A percentile compares a stretch with the other conserved stretches of the same genome.
Conservation (phyloP, 2,797 vertebrate genomes). For the Phoeniculus purpureus region DNA sequence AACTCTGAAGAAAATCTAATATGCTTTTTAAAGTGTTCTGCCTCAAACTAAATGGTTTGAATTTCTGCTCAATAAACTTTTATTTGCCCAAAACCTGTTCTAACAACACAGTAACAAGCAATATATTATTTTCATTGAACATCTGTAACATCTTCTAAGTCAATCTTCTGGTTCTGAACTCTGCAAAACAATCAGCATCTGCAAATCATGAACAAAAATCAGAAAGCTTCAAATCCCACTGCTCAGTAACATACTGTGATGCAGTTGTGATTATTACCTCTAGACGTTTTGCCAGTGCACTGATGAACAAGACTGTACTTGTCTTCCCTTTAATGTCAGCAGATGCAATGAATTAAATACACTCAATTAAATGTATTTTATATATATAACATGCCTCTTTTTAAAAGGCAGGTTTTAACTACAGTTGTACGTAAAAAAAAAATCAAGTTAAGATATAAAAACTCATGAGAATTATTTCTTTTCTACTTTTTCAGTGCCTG, state of each 20-base stretch:
- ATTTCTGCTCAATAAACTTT: slow-evolving; percentile 33
- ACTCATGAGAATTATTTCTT: neutral
- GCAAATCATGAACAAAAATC: slow-evolving; percentile 3
- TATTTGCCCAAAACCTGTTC: neutral
- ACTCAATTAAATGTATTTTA: neutral
- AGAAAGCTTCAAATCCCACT: neutral
- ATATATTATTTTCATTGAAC: neutral
- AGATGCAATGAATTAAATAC: neutral
- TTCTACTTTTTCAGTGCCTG: neutral
- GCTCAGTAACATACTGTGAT: neutral
- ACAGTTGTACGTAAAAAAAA: neutral
- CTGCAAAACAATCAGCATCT: neutral
- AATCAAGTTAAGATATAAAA: neutral
- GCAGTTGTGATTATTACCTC: neutral
- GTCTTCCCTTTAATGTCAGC: neutral
- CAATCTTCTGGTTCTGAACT: neutral
- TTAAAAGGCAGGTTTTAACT: neutral
- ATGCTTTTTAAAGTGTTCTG: neutral
- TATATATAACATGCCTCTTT: neutral
- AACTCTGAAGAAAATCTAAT: slow-evolving; percentile 20
- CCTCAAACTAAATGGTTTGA: neutral
- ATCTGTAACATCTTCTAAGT: neutral
- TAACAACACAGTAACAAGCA: neutral
- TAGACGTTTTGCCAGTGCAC: neutral
- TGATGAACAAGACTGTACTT: neutral